Conservation (phyloP, 2,797 vertebrate species). For the Rhinoraja longicauda region DNA sequence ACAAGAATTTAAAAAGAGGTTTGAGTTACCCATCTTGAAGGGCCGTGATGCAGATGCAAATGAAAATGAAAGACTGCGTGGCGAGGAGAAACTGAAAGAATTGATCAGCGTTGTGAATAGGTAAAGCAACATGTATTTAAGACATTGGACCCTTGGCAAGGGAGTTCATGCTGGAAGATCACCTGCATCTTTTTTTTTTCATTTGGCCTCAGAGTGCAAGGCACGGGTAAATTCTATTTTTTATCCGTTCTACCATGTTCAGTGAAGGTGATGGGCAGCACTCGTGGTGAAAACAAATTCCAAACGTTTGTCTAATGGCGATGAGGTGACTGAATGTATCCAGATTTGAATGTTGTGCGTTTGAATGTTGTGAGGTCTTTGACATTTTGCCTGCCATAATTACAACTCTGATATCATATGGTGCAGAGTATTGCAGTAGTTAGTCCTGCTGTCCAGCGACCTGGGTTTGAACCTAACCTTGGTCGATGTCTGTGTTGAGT, state of each 20-base stretch:
- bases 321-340: neutral
- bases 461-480: no score
- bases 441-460: no score
- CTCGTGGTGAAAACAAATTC: neutral
- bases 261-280: neutral
- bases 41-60: slow-evolving; percentile 86
- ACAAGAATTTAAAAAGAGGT: slow-evolving; percentile 90
- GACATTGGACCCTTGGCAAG: neutral
- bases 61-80: slow-evolving; percentile 68
- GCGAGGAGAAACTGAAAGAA: slow-evolving; percentile 86
- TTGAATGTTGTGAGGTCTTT: neutral
- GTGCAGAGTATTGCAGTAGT: no score
- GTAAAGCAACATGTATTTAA: slow-evolving; percentile 48
- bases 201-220: neutral
- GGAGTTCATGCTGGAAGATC: no score
- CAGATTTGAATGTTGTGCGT: neutral
- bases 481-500: no score
- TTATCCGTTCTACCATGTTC: neutral
- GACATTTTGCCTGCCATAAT: neutral
- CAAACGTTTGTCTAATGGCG: neutral
- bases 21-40: slow-evolving; percentile 90
- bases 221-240: neutral
- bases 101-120: slow-evolving; percentile 88
- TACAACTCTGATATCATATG: neutral
- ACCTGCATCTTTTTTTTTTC: neutral